phyloP scores from a whole-genome alignment of 2,113 vertebrate genomes.

The Larimichthys polyactis region DNA sequence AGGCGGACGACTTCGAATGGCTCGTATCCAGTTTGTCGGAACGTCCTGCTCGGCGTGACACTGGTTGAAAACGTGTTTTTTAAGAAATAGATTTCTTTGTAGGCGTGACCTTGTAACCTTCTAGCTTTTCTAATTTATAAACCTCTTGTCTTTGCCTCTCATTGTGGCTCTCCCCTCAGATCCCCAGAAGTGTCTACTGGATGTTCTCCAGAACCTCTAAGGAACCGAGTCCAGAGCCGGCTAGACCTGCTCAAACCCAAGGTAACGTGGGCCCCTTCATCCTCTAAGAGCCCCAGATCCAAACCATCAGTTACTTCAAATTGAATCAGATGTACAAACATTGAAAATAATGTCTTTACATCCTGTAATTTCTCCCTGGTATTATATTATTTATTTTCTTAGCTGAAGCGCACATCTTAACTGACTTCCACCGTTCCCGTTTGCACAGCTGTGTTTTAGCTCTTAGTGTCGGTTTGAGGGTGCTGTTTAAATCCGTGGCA shows the following conservation, averaged over 20 bases:
- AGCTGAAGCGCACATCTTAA: conserved; percentile 74
- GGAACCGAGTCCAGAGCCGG: conserved; percentile 84
- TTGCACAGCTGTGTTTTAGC: conserved; percentile 81
- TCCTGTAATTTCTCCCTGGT: conserved; percentile 79
- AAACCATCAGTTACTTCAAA: conserved; percentile 73
- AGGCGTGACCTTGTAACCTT: conserved; percentile 37
- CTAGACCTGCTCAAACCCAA: conserved; percentile 84
- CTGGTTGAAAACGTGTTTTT: conserved; percentile 26
- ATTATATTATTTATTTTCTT: conserved; percentile 80
- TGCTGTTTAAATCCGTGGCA: conserved; percentile 59
- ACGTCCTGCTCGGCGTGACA: neutral
- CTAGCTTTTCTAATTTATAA: conserved; percentile 44
- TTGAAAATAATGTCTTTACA: conserved; percentile 77
- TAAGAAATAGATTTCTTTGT: conserved; percentile 7
- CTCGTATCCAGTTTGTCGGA: conserved; percentile 7
- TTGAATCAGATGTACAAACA: conserved; percentile 80
- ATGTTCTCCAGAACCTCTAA: conserved; percentile 87
- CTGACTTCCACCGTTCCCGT: conserved; percentile 72
- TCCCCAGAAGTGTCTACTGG: conserved; percentile 87
- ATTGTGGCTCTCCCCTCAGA: conserved; percentile 75
- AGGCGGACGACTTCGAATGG: conserved; percentile 40
- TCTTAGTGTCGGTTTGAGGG: conserved; percentile 56
- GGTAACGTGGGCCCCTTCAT: conserved; percentile 82
- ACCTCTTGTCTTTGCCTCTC: conserved; percentile 43
- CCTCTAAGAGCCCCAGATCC: conserved; percentile 57